Evolutionary conservation across 2,888 invertebrate species (phyloP).

Genomic region (Himalopsyche kuldschensis): DNA sequence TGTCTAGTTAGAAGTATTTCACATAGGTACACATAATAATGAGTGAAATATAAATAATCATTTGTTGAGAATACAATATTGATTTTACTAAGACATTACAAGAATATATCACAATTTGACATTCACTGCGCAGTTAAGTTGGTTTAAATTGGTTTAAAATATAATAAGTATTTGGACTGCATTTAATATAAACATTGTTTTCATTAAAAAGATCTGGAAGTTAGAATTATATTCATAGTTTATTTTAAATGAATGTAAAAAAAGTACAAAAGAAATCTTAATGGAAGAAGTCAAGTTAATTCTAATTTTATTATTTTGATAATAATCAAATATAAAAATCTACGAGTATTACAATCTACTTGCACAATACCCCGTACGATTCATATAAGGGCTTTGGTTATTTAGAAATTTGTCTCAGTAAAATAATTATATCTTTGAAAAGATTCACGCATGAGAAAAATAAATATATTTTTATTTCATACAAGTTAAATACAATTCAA

Average conservation of each 20-base stretch:
- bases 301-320: constrained; percentile 31
- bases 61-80: constrained; percentile 36
- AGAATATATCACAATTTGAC: constrained; percentile 40
- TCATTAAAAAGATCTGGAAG: constrained; percentile 33
- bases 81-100: constrained; percentile 37
- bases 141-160: constrained; percentile 25
- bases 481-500: background rate
- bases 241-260: constrained; percentile 38
- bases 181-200: constrained; percentile 13
- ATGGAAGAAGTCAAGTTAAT: constrained; percentile 39
- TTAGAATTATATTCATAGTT: constrained; percentile 19
- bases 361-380: constrained; percentile 25
- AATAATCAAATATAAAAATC: constrained; percentile 38
- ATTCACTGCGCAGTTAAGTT: constrained; percentile 38
- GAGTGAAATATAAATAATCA: constrained; percentile 37
- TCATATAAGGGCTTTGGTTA: constrained; percentile 27
- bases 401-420: constrained; percentile 24
- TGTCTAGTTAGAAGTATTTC: constrained; percentile 22
- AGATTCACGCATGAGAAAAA: constrained; percentile 24
- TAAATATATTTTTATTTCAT: constrained; percentile 19
- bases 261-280: constrained; percentile 40
- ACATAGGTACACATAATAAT: constrained; percentile 35
- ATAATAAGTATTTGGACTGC: constrained; percentile 14
- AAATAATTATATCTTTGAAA: constrained; percentile 19
- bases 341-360: constrained; percentile 34